Base-by-base conservation (phyloP, 2,797 vertebrate genomes). In the Semaprochilodus insignis region DNA sequence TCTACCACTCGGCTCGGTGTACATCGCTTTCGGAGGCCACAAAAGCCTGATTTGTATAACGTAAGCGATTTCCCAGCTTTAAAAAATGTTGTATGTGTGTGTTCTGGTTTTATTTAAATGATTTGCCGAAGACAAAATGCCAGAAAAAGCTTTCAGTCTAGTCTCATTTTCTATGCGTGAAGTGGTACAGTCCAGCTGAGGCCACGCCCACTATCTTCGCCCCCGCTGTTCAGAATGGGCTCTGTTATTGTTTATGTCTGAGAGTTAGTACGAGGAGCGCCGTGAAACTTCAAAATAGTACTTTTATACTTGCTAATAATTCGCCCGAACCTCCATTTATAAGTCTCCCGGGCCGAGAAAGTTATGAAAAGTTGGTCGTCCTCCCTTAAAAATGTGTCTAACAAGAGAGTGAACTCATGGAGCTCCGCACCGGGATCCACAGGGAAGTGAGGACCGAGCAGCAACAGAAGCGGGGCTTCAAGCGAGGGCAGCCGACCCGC, bases 321-420 rank as follows among this genome's bases (percentile, higher is more conserved):
- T 17, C 19, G 10, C 60, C 6, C 17, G 6, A 16, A 25, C 4
- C 4, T 48, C 8, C 57, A 16, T 4, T 11, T 16, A 34, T 13
- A 15, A 7, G 17, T n/a, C 2, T 52, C 23, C 27, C 21, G 7
- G 11, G 4, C 13, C 1, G 59, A 51, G 69, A 86, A 44, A 93
- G 94, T 91, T 88, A 93, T 93, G 92, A 91, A 71, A 88, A 90
- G 85, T 51, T 86, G 88, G 88, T 89, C 88, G 74, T 70, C 17
- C 81, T 82, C 72, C 81, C 82, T 83, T 85, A 80, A 88, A 89
- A 87, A 88, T 44, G 83, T 86, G 77, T 85, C 86, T 87, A 85
- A 83, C 74, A 72, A 85, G 81, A 89, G 83, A 70, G 89, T 84
- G 80, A 89, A 91, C 82, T 87, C 90, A 95, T 95, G 95, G 94